Conservation (phyloP, 2,888 invertebrate genomes). For the Oligia latruncula region DNA sequence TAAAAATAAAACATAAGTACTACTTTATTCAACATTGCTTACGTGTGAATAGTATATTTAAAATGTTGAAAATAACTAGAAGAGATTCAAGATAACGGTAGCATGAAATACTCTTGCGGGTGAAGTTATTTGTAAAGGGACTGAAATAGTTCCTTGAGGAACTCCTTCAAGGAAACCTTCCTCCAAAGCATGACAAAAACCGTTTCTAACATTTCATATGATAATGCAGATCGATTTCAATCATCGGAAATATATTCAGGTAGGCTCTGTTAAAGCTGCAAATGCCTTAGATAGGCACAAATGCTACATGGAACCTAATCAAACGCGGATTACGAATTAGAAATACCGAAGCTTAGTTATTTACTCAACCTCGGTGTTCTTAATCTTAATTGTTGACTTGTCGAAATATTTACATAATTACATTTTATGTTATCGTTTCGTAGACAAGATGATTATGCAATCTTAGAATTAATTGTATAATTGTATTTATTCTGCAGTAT, state of each 20-base stretch:
- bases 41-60: background rate
- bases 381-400: conserved; percentile 63
- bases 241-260: conserved; percentile 45
- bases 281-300: conserved; percentile 45
- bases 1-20: background rate
- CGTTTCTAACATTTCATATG: conserved; percentile 13
- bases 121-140: background rate
- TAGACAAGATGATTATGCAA: conserved; percentile 58
- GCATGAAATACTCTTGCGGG: background rate
- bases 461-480: conserved; percentile 31
- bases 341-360: conserved; percentile 60
- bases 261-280: conserved; percentile 27
- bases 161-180: background rate
- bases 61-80: background rate
- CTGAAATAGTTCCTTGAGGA: conserved; percentile 27
- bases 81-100: background rate
- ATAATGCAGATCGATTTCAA: conserved; percentile 8
- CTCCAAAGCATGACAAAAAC: background rate
- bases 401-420: conserved; percentile 63
- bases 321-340: conserved; percentile 54
- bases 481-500: conserved; percentile 48
- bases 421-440: conserved; percentile 60
- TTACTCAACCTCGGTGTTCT: conserved; percentile 59
- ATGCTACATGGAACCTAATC: conserved; percentile 49
- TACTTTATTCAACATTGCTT: background rate